Base-by-base conservation (phyloP, 1,140 invertebrate genomes). In the Lethrus apterus region DNA sequence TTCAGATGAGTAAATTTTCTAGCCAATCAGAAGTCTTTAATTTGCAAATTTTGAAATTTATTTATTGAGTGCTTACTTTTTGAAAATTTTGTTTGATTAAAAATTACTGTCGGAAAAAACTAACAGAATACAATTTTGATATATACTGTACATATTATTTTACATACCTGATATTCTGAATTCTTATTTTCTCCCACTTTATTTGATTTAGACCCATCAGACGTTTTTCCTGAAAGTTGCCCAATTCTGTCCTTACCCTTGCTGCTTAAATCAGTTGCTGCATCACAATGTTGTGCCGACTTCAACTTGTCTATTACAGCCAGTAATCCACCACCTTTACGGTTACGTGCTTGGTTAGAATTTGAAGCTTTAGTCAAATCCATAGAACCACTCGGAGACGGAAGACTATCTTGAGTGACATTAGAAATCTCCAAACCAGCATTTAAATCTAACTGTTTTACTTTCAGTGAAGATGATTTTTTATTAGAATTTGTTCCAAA, bases 241-340 rank as follows among this genome's bases (percentile, higher is more conserved):
- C 47, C 40, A 10, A 23, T 35, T 18, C 40, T 21, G 26, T 53
- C 48, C 24, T 46, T 50, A 19, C 32, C 31, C 43, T 68, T 68
- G n/a, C 60, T 57, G 17, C 57, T 63, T 8, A 62, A 50, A 48
- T 63, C 62, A 0, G 59, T 52, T 24, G 73, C 71, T 0, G 68
- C 62, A 20, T 73, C 69, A 51, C 72, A 80, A 53, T 84, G 79
- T 49, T 84, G 82, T 17, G 81, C 81, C 15, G 77, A 83, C 62
- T 85, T 85, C 7, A 93, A 62, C 61, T 91, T 91, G 57, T 92
- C 88, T 44, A 92, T 86, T 1, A 93, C 85, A 1, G 87, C 87
- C 46, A 80, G 86, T 2, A 92, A 68, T 0, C 84, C 88, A 31
- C 83, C 79, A 64, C 89, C 90, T 36, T 83, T 72, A 59, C 82